Percentiles rank a stretch among this genome's conserved stretches.
These are phyloP conservation scores for Onthophagus sagittarius DNA, from an alignment of 2,888 invertebrate species.

Conservation along the genomic window DNA sequence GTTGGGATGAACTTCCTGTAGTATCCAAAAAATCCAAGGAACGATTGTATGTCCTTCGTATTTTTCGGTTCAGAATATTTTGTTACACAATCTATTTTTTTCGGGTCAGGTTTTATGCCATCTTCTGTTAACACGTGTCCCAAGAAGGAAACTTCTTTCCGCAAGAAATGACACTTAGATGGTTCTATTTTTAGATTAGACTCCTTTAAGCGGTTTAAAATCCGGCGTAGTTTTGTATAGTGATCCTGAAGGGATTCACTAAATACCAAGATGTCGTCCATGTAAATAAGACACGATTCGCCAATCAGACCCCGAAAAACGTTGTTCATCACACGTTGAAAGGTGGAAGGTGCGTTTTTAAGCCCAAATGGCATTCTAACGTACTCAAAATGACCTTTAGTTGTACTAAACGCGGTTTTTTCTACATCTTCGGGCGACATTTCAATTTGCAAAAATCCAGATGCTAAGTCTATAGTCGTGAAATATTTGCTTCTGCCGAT, in stretches of 20 bases:
- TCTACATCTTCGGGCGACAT: conserved; percentile 22
- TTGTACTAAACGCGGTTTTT: conserved; percentile 32
- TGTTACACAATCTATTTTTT: conserved; percentile 26
- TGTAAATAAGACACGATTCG: conserved; percentile 14
- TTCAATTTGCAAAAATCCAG: conserved; percentile 44
- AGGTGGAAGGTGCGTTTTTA: conserved; percentile 35
- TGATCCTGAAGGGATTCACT: conserved; percentile 32
- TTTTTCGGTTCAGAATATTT: conserved; percentile 24
- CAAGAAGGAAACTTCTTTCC: conserved; percentile 13
- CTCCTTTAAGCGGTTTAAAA: conserved; percentile 5
- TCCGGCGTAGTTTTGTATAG: conserved; percentile 19
- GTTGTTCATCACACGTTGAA: conserved; percentile 35
- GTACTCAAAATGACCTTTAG: conserved; percentile 32
- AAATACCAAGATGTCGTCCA: conserved; percentile 36
- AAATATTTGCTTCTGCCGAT: conserved; percentile 41
- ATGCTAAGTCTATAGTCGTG: conserved; percentile 41
- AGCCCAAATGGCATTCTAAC: conserved; percentile 34
- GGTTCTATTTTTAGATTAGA: conserved; percentile 10
- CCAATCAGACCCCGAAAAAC: conserved; percentile 33
- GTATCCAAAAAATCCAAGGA: conserved; percentile 20
- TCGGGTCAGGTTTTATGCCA: conserved; percentile 26
- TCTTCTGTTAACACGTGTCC: conserved; percentile 22
- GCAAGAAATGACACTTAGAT: conserved; percentile 8
- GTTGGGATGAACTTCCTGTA: conserved; percentile 18
- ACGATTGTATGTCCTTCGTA: conserved; percentile 17